Conservation (phyloP, 2,797 vertebrate genomes). For the Lacerta agilis region DNA sequence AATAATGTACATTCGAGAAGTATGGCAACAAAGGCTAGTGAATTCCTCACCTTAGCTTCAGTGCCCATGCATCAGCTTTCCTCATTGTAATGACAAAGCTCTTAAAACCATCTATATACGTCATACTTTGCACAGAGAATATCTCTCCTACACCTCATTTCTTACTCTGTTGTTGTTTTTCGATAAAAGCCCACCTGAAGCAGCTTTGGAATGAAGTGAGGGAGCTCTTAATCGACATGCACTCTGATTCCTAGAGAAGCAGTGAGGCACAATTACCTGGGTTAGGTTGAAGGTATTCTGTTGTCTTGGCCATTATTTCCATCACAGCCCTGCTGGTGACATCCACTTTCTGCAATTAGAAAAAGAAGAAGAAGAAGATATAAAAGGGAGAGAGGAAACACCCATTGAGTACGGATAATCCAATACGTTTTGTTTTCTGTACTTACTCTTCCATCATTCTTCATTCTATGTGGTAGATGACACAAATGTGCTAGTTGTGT, state of each 20-base stretch:
- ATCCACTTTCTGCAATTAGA: conserved; percentile 89
- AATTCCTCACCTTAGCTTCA: not conserved
- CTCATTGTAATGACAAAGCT: not conserved
- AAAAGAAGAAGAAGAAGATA: conserved; percentile 39
- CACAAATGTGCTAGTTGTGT: not conserved
- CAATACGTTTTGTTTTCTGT: not conserved
- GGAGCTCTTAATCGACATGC: not conserved
- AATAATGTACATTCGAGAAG: not conserved
- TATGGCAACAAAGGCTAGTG: not conserved
- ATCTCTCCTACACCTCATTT: not conserved
- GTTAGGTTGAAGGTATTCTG: conserved; percentile 97
- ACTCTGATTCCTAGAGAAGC: not conserved
- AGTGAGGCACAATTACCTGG: conserved; percentile 84
- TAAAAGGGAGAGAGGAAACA: conserved; percentile 44
- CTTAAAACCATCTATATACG: not conserved
- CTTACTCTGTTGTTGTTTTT: not conserved
- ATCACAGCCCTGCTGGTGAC: conserved; percentile 91
- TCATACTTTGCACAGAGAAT: not conserved
- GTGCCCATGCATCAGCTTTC: too few species aligned
- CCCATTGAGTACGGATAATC: conserved; percentile 9
- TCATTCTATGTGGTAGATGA: too few species aligned
- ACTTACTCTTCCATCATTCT: not conserved
- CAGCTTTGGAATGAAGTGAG: not conserved
- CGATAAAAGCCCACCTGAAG: not conserved
- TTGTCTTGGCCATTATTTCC: conserved; percentile 97